Percentiles rank a stretch among this genome's conserved stretches.
These are phyloP conservation scores for Armadillidium nasatum DNA, from an alignment of 1,140 invertebrate species.

Conservation along the genomic window DNA sequence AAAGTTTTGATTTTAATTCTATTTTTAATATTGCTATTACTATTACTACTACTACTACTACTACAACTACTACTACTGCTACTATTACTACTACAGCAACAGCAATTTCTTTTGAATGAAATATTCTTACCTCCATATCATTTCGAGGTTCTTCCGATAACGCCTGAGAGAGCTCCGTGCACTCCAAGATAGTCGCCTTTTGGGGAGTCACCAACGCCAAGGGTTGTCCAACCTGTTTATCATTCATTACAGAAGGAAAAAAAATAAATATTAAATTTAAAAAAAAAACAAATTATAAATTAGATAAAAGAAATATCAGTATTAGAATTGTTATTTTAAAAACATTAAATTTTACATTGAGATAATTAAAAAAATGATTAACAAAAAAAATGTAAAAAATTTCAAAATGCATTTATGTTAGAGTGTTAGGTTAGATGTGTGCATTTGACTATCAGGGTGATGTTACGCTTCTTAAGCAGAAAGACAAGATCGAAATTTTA, in stretches of 20 bases:
- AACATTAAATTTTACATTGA: too few species aligned
- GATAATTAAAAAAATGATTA: too few species aligned
- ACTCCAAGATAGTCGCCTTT: constrained; percentile 45
- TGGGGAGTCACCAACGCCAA: constrained; percentile 47
- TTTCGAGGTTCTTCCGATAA: constrained; percentile 45
- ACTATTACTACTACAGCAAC: background rate
- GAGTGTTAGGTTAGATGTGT: background rate
- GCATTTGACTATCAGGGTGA: background rate
- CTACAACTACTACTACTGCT: background rate
- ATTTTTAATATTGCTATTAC: background rate
- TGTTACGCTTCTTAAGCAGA: background rate
- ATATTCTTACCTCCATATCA: constrained; percentile 40
- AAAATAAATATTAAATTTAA: too few species aligned
- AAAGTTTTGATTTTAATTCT: too few species aligned
- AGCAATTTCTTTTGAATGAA: background rate
- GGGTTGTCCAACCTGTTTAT: constrained; percentile 44
- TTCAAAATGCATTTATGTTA: background rate
- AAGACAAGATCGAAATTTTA: too few species aligned
- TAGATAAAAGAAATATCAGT: too few species aligned
- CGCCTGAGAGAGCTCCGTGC: constrained; percentile 47
- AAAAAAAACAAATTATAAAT: too few species aligned
- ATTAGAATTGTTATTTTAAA: too few species aligned
- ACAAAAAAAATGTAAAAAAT: background rate
- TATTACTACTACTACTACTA: background rate
- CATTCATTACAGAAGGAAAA: too few species aligned